Conservation (phyloP, 2,797 vertebrate genomes). For the Aldrovandia affinis region DNA sequence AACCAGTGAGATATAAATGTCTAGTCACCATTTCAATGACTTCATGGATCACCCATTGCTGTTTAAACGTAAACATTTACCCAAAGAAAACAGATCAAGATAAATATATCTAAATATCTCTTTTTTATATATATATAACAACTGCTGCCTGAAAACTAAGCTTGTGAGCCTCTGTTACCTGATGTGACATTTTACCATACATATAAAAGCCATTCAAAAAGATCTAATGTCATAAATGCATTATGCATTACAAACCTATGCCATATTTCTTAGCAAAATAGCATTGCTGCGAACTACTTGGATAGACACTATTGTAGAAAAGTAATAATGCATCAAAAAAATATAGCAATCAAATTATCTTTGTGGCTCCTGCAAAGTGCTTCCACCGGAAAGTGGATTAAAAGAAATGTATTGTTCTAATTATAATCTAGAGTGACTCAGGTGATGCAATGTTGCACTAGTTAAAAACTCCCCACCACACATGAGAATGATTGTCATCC, state of each 20-base stretch:
- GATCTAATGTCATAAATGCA: background rate
- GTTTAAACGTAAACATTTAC: background rate
- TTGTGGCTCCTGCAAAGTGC: background rate
- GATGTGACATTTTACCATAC: too few species aligned
- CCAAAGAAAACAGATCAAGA: background rate
- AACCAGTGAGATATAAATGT: background rate
- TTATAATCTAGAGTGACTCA: background rate
- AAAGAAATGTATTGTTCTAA: background rate
- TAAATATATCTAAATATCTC: background rate
- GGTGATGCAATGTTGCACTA: background rate
- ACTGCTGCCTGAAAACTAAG: background rate
- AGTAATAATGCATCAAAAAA: background rate
- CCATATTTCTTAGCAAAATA: background rate
- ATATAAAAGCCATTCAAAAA: background rate
- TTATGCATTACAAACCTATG: background rate
- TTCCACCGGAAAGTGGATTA: background rate
- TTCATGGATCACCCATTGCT: background rate
- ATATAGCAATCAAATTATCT: background rate
- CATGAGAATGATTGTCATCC: constrained; percentile 71
- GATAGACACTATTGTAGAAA: too few species aligned
- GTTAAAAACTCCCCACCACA: background rate
- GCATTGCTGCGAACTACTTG: too few species aligned
- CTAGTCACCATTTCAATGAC: constrained; percentile 16
- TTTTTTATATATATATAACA: constrained; percentile 12
- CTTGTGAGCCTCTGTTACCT: background rate